Evolutionary conservation across 1,140 invertebrate species (phyloP), one percentile per base, ranked within the genome.

Genomic region (Neotoxoptera formosana): DNA sequence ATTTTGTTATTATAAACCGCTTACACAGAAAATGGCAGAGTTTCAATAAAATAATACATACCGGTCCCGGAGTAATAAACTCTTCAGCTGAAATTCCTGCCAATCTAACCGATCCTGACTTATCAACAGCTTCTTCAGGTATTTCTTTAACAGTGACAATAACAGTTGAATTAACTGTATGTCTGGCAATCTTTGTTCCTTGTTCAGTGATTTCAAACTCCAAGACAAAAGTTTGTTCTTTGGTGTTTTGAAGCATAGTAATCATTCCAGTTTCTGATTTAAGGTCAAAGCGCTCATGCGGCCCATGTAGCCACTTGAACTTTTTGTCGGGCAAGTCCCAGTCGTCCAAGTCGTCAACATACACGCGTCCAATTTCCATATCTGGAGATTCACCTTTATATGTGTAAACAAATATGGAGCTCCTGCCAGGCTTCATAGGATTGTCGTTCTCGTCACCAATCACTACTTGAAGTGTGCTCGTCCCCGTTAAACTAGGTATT

Each of bases 401-500:
- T 95, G 98, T 98, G 95, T 99, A 99, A 2, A 99, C 97, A 94
- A 98, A 97, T 94, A 99, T 99, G 90, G 97, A 96, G 94, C 98
- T 99, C 11, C 96, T 96, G 0, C 98, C 98, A 86, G 97, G 96
- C 2, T 95, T 95, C 97, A 99, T 99, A 2, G 96, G 95, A 95
- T 99, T 99, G 94, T 99, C 98, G 95, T 99, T 99, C 83, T 96
- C 96, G 95, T 99, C 98, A 4, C 98, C 98, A 94, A 99, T 99
- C 23, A 98, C 97, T 2, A 99, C 97, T 67, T 96, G 97, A 0
- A 99, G 95, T 7, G 96, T 97, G 84, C 97, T 98, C 0, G 97
- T 97, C 0, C 97, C 97, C 1, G 97, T 97, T 95, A 96, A 95
- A 20, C 96, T 95, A 1, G 97, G 97, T 9, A 94, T 95, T 0